Evolutionary conservation across 2,888 invertebrate species (phyloP).

Genomic region (Drosophila parthenogenetica): DNA sequence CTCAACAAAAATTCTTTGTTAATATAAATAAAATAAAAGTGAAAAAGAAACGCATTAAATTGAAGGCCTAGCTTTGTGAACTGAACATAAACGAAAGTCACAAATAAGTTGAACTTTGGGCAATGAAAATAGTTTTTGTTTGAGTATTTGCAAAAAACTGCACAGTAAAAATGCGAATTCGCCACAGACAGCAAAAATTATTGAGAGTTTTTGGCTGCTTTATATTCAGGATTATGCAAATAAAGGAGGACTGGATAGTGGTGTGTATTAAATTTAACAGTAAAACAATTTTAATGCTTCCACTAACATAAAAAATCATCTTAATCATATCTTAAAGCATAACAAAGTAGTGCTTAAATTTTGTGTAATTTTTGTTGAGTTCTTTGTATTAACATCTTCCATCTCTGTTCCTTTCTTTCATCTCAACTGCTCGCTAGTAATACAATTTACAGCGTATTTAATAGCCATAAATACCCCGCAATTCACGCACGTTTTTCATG

Average conservation of each 20-base stretch:
- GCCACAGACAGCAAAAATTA: conserved; percentile 4
- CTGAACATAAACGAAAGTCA: conserved; percentile 8
- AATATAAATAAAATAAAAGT: conserved; percentile 24
- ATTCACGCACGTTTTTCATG: conserved; percentile 13
- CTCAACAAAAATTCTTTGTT: conserved; percentile 27
- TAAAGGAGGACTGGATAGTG: background rate
- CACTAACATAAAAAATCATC: background rate
- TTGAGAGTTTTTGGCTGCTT: background rate
- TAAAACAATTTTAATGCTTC: background rate
- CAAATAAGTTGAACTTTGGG: background rate
- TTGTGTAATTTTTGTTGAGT: too few species aligned
- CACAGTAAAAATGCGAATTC: background rate
- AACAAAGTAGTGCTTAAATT: too few species aligned
- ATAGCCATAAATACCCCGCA: background rate
- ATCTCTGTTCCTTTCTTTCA: too few species aligned
- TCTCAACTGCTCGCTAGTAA: background rate
- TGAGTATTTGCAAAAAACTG: conserved; percentile 7
- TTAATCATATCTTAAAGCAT: too few species aligned
- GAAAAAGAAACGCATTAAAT: conserved; percentile 10
- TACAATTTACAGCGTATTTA: background rate
- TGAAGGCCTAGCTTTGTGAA: conserved; percentile 31
- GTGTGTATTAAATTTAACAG: conserved; percentile 2
- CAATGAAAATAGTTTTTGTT: conserved; percentile 20
- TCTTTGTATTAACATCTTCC: too few species aligned
- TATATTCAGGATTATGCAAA: background rate